Evolutionary conservation across 2,113 vertebrate genomes (phyloP), one percentile per base, ranked within the genome.

Genomic region (Etheostoma cragini): DNA sequence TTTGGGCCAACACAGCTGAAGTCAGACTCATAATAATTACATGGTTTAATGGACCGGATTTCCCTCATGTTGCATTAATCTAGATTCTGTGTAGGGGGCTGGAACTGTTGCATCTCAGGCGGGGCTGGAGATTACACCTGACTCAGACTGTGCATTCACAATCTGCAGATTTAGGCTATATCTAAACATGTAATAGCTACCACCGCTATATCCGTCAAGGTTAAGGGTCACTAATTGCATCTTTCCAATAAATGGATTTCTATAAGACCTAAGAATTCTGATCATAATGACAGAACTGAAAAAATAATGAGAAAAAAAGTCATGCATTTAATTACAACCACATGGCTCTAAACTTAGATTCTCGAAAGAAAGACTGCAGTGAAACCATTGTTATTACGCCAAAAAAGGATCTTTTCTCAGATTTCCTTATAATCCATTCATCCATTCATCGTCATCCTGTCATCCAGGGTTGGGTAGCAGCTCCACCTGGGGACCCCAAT

Each of bases 261-360:
- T 57, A 47, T 17, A 58, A 17, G 56, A 47, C 33, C 12, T 13
- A 16, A 63, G 24, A 68, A 50, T 7, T 45, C n/a, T 38, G 7
- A 78, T 54, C 16, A 58, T 72, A 11, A 60, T 78, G 26, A 66
- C 5, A 52, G 45, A 57, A 57, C 24, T 50, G 33, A 72, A 47
- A 68, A 38, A 69, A 21, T 15, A 45, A 14, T 12, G 6, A 70
- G 78, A 30, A 30, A 76, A 70, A 54, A 17, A 83, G 76, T 67
- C 73, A 78, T 33, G 72, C 73, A 75, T 81, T 66, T 80, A 81
- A 88, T 58, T 77, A 67, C 33, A 74, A 72, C 22, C 80, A 67
- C 83, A 85, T 82, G 83, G 86, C 38, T 38, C 14, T 50, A 64
- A 71, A 62, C 52, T 54, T n/a, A 46, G 56, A 63, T 66, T 47